Conservation (phyloP, 2,888 invertebrate genomes). For the Magallana nippona region DNA sequence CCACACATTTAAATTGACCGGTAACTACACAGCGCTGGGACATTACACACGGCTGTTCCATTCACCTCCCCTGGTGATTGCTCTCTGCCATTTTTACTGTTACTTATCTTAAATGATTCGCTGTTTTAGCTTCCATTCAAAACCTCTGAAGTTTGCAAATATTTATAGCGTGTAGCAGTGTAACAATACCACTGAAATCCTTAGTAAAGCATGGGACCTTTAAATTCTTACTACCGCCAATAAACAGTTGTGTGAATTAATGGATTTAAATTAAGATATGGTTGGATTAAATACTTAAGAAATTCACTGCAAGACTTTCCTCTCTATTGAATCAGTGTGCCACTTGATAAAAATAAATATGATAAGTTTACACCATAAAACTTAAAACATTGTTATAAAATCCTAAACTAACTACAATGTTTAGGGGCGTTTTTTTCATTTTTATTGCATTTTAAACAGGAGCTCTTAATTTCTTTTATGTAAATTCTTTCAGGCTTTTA, state of each 20-base stretch:
- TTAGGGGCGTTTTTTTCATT: background rate
- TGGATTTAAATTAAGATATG: slow-evolving; percentile 34
- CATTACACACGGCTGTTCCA: slow-evolving; percentile 15
- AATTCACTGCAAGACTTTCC: slow-evolving; percentile 21
- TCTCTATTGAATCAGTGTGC: background rate
- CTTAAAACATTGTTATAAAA: background rate
- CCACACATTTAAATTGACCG: slow-evolving; percentile 21
- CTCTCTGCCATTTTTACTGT: slow-evolving; percentile 20
- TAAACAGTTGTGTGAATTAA: slow-evolving; percentile 6
- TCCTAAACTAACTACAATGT: background rate
- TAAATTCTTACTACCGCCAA: slow-evolving; percentile 18
- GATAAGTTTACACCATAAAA: slow-evolving; percentile 4
- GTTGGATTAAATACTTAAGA: slow-evolving; percentile 37
- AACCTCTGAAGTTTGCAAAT: slow-evolving; percentile 41
- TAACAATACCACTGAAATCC: slow-evolving; percentile 37
- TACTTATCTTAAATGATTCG: slow-evolving; percentile 33
- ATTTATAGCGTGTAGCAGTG: slow-evolving; percentile 12
- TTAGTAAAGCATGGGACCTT: slow-evolving; percentile 35
- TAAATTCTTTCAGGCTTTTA: background rate
- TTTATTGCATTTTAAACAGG: background rate
- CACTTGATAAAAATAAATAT: background rate
- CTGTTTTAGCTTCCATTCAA: slow-evolving; percentile 37
- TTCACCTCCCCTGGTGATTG: slow-evolving; percentile 5
- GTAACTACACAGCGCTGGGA: slow-evolving; percentile 1
- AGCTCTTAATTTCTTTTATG: background rate